Conservation (phyloP, 2,888 invertebrate species). For the Metellina segmentata region DNA sequence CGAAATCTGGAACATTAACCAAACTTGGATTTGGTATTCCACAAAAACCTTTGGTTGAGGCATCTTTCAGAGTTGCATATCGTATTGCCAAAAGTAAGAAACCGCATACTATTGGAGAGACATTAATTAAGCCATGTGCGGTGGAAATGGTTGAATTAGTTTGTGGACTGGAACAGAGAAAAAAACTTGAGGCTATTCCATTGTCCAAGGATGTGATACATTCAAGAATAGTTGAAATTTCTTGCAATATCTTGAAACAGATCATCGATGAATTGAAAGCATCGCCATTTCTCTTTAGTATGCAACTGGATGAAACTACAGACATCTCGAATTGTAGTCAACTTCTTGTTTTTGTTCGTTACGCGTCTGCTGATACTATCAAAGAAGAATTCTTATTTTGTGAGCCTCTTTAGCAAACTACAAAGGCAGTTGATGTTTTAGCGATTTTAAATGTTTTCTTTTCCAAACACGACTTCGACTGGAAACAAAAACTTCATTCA, state of each 20-base stretch:
- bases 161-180: conserved; percentile 64
- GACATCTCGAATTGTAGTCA: conserved; percentile 60
- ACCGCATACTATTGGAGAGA: conserved; percentile 69
- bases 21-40: too few species aligned
- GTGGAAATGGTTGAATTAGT: conserved; percentile 65
- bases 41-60: background rate
- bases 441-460: conserved; percentile 55
- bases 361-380: conserved; percentile 66
- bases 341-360: conserved; percentile 69
- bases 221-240: conserved; percentile 70
- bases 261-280: conserved; percentile 61
- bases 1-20: too few species aligned
- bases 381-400: conserved; percentile 74
- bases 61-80: conserved; percentile 59
- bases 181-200: conserved; percentile 72
- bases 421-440: conserved; percentile 63
- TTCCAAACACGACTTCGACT: too few species aligned
- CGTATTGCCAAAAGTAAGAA: conserved; percentile 62
- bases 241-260: conserved; percentile 66
- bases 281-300: conserved; percentile 69
- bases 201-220: conserved; percentile 66
- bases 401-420: conserved; percentile 63
- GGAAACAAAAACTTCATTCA: too few species aligned
- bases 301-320: conserved; percentile 81
- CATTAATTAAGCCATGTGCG: conserved; percentile 63